Conservation (phyloP, 1,140 invertebrate species). For the Kradibia gibbosae region DNA sequence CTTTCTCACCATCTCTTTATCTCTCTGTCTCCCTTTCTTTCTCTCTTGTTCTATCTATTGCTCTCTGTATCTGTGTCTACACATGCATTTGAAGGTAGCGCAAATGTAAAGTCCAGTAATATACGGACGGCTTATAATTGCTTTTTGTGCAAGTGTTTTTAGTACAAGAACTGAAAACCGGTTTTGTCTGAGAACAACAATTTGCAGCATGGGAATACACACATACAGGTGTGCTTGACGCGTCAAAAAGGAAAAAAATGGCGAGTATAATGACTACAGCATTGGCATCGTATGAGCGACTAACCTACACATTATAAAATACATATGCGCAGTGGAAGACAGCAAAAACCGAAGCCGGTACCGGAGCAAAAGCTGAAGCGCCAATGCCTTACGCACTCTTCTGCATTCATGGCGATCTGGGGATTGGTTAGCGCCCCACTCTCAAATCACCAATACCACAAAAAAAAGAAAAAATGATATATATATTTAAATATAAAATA, state of each 20-base stretch:
- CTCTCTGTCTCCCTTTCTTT: background rate
- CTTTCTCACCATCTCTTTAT: background rate
- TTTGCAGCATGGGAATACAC: constrained; percentile 36
- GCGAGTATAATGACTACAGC: background rate
- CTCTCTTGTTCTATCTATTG: background rate
- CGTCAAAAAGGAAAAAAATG: background rate
- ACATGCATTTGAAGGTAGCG: background rate
- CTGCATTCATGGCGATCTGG: constrained; percentile 3
- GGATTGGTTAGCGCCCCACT: background rate
- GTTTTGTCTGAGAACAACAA: constrained; percentile 35
- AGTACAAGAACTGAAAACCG: constrained; percentile 45
- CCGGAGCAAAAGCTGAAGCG: background rate
- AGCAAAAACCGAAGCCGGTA: background rate
- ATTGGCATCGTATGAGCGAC: background rate
- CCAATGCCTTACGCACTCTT: constrained; percentile 5
- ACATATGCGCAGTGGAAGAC: background rate
- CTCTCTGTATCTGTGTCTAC: no score
- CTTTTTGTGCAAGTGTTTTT: constrained; percentile 40
- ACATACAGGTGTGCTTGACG: background rate
- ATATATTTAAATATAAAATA: no score
- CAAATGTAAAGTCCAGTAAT: constrained; percentile 28
- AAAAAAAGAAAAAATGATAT: background rate
- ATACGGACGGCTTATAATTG: constrained; percentile 35
- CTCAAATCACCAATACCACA: constrained; percentile 27
- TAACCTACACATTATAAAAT: constrained; percentile 16